Evolutionary conservation across 2,113 vertebrate genomes (phyloP).

Genomic region (Puntigrus tetrazona): DNA sequence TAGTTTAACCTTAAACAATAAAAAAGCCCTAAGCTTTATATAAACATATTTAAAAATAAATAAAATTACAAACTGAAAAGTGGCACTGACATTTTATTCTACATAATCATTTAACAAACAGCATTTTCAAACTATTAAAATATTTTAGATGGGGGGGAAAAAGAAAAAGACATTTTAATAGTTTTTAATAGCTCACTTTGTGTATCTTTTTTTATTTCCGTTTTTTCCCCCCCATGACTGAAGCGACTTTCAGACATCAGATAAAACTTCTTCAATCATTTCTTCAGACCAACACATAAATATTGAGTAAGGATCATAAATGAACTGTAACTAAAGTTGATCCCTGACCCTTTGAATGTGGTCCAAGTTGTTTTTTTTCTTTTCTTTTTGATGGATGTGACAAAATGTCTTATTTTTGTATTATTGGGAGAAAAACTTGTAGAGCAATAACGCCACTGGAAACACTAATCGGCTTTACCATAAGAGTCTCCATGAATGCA

Average conservation of each 20-base stretch:
- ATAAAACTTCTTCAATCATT: background rate
- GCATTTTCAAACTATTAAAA: background rate
- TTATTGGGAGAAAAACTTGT: background rate
- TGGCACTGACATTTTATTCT: background rate
- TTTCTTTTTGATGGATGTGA: background rate
- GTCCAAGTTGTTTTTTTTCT: background rate
- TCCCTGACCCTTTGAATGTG: background rate
- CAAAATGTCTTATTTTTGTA: background rate
- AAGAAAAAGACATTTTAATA: background rate
- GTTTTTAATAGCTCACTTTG: too few species aligned
- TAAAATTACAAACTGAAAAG: too few species aligned
- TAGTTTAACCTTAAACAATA: too few species aligned
- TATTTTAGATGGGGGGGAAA: background rate
- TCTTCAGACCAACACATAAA: background rate
- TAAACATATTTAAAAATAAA: too few species aligned
- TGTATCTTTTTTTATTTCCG: too few species aligned
- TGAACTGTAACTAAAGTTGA: background rate
- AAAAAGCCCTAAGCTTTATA: too few species aligned
- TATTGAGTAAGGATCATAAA: background rate
- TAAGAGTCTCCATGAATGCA: slow-evolving; percentile 4
- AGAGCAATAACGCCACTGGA: background rate
- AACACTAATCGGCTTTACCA: slow-evolving; percentile 39
- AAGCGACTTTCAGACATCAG: background rate
- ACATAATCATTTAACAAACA: background rate
- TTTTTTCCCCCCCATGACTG: background rate